phyloP scores from a whole-genome alignment of 2,797 vertebrate species.

The Anniella stebbinsi region DNA sequence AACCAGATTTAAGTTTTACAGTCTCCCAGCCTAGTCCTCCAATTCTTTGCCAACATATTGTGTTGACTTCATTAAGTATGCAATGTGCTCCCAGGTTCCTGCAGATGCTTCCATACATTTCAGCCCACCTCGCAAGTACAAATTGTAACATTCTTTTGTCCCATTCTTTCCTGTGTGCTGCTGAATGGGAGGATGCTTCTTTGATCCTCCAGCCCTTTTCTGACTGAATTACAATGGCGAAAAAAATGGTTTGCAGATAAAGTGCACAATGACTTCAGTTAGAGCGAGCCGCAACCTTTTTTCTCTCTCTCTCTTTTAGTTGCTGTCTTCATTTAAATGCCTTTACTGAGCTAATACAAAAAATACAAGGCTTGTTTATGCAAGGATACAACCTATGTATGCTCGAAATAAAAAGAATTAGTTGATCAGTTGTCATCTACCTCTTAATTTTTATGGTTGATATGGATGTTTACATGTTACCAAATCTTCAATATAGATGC shows the following conservation, averaged over 20 bases:
- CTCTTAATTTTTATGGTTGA: not conserved
- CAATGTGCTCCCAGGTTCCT: not conserved
- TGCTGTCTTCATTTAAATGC: not conserved
- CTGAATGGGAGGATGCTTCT: not conserved
- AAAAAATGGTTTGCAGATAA: constrained; percentile 1
- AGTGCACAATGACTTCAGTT: not conserved
- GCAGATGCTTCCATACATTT: not conserved
- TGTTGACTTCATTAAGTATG: not conserved
- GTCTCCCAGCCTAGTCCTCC: not conserved
- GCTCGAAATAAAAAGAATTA: not conserved
- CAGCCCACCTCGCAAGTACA: not conserved
- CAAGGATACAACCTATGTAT: not conserved
- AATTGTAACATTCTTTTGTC: not conserved
- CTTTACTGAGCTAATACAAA: not conserved
- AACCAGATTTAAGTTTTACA: not conserved
- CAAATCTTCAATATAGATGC: not conserved
- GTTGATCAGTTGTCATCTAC: not conserved
- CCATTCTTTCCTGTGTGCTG: not conserved
- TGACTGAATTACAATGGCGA: not conserved
- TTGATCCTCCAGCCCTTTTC: not conserved
- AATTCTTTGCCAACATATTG: not conserved
- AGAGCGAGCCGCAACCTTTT: not conserved
- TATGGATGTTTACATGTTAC: not conserved
- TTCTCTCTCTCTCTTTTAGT: not conserved
- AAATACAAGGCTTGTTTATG: not conserved